These are phyloP conservation scores for Campaea margaritaria DNA, from an alignment of 2,888 invertebrate genomes.

Conservation along the genomic window DNA sequence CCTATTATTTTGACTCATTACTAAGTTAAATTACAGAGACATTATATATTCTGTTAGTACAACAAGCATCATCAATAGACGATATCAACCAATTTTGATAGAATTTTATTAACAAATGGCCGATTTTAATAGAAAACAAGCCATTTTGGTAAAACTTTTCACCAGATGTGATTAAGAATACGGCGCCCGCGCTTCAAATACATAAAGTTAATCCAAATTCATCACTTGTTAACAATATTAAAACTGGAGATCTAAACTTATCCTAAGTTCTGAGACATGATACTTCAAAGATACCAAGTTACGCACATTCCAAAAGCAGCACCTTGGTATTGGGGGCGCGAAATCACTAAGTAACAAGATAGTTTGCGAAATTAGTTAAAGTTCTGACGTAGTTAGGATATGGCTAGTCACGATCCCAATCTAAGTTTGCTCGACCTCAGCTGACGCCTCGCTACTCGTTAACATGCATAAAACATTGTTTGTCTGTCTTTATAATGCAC, in stretches of 20 bases:
- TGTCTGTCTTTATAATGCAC: slow-evolving; percentile 4
- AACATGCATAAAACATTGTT: slow-evolving; percentile 12
- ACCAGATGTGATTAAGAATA: too few relatives aligned
- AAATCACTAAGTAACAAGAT: slow-evolving; percentile 29
- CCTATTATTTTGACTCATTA: too few relatives aligned
- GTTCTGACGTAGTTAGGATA: slow-evolving; percentile 31
- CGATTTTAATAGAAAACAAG: too few relatives aligned
- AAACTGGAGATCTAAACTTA: too few relatives aligned
- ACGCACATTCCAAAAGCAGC: background rate
- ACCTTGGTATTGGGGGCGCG: slow-evolving; percentile 13
- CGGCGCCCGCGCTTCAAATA: background rate
- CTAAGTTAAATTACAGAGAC: too few relatives aligned
- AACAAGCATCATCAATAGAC: too few relatives aligned
- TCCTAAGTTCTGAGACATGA: background rate
- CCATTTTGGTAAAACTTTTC: too few relatives aligned
- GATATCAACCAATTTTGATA: too few relatives aligned
- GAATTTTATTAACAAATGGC: too few relatives aligned
- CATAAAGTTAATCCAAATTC: too few relatives aligned
- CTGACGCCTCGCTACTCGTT: slow-evolving; percentile 28
- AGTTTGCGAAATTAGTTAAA: slow-evolving; percentile 41
- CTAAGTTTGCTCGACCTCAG: slow-evolving; percentile 43
- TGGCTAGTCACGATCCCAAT: slow-evolving; percentile 40
- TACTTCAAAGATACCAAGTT: background rate
- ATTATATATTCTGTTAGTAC: too few relatives aligned
- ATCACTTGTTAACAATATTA: too few relatives aligned